These are phyloP conservation scores for Tillus elongatus DNA, from an alignment of 2,888 invertebrate genomes.

Conservation along the genomic window DNA sequence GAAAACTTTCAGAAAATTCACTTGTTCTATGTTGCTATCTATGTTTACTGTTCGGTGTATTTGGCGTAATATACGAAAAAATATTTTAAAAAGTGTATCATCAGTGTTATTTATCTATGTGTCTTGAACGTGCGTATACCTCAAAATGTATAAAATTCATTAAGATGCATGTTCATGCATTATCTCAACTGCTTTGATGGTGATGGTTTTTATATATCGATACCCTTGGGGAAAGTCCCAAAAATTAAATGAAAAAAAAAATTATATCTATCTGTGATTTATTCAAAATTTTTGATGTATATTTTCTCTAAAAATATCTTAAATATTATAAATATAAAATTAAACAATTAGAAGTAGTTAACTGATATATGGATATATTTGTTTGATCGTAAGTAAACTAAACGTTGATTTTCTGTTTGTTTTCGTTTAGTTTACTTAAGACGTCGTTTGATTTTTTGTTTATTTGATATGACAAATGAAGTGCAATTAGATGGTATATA, in stretches of 20 bases:
- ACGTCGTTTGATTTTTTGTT: constrained; percentile 25
- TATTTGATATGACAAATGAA: constrained; percentile 48
- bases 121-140: constrained; percentile 50
- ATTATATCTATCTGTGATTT: constrained; percentile 52
- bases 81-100: constrained; percentile 26
- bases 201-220: constrained; percentile 32
- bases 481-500: constrained; percentile 55
- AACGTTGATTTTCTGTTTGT: constrained; percentile 12
- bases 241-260: constrained; percentile 39
- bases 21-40: neutral
- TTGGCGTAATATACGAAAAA: constrained; percentile 34
- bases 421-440: constrained; percentile 13
- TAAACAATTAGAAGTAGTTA: constrained; percentile 42
- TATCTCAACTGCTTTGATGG: constrained; percentile 41
- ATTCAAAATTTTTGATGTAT: constrained; percentile 52
- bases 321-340: constrained; percentile 43
- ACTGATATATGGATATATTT: constrained; percentile 4
- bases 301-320: constrained; percentile 51
- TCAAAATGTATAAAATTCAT: constrained; percentile 39
- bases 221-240: constrained; percentile 32
- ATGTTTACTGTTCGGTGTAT: constrained; percentile 25
- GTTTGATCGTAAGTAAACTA: constrained; percentile 15
- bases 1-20: neutral
- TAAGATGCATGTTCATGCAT: constrained; percentile 27
- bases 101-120: constrained; percentile 41